These are phyloP conservation scores for Xiphias gladius DNA, from an alignment of 2,113 vertebrate genomes.

Conservation along the genomic window DNA sequence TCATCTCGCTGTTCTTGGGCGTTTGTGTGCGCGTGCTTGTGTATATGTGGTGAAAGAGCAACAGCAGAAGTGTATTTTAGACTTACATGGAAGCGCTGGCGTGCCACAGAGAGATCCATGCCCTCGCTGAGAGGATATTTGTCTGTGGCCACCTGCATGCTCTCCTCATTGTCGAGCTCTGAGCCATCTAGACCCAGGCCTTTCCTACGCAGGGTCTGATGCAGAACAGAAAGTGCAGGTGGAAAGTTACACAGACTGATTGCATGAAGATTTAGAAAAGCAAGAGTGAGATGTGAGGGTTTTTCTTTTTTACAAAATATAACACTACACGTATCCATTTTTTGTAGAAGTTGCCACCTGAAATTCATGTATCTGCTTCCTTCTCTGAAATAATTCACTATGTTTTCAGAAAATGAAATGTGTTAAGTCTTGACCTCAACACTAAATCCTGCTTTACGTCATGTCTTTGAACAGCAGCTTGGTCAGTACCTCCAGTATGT, in stretches of 20 bases:
- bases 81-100: conserved; percentile 91
- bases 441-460: background rate
- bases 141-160: conserved; percentile 79
- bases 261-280: background rate
- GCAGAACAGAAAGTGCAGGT: conserved; percentile 24
- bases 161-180: conserved; percentile 89
- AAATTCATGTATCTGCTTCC: background rate
- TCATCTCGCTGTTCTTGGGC: background rate
- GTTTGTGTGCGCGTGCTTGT: background rate
- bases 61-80: conserved; percentile 41
- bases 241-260: conserved; percentile 1
- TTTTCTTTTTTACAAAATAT: conserved; percentile 1
- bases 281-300: background rate
- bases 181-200: conserved; percentile 88
- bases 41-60: background rate
- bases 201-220: conserved; percentile 92
- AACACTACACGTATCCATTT: background rate
- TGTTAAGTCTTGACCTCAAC: background rate
- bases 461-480: background rate
- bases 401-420: background rate
- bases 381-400: background rate
- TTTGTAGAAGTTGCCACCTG: background rate
- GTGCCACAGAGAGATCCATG: conserved; percentile 85
- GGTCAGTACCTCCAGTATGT: conserved; percentile 91
- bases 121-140: conserved; percentile 85